Evolutionary conservation across 2,797 vertebrate species (phyloP).

Genomic region (Strix occidentalis): DNA sequence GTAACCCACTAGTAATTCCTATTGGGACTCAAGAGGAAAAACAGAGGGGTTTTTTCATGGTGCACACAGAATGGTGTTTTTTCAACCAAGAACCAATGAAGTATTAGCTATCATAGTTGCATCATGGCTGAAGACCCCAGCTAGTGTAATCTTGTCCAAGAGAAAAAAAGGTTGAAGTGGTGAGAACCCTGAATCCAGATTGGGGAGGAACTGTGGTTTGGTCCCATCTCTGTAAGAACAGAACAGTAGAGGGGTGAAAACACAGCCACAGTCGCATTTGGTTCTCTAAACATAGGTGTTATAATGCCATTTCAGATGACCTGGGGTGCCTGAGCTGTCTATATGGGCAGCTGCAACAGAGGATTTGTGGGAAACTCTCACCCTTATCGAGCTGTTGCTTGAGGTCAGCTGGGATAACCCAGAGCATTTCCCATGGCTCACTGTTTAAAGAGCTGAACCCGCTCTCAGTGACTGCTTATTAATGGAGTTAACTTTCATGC

Average conservation of each 20-base stretch:
- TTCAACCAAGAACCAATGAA: neutral
- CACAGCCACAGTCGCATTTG: neutral
- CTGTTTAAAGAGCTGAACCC: neutral
- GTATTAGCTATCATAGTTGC: neutral
- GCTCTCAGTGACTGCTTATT: neutral
- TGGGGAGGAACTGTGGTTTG: neutral
- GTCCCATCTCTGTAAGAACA: neutral
- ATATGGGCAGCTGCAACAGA: neutral
- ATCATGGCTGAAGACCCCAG: neutral
- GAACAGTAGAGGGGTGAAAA: neutral
- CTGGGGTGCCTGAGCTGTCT: neutral
- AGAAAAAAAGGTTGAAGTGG: neutral
- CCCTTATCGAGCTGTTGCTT: neutral
- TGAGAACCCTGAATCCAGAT: neutral
- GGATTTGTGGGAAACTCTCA: neutral
- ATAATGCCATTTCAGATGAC: neutral
- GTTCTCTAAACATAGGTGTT: neutral
- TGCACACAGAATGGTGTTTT: neutral
- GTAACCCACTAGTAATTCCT: too few species aligned
- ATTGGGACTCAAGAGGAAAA: neutral
- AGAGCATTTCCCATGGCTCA: neutral
- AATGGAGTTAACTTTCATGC: neutral
- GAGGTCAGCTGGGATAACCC: neutral
- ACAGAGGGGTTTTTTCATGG: fast-evolving
- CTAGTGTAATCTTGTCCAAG: neutral